phyloP scores from a whole-genome alignment of 2,113 vertebrate genomes.

The Heloderma charlesbogerti region DNA sequence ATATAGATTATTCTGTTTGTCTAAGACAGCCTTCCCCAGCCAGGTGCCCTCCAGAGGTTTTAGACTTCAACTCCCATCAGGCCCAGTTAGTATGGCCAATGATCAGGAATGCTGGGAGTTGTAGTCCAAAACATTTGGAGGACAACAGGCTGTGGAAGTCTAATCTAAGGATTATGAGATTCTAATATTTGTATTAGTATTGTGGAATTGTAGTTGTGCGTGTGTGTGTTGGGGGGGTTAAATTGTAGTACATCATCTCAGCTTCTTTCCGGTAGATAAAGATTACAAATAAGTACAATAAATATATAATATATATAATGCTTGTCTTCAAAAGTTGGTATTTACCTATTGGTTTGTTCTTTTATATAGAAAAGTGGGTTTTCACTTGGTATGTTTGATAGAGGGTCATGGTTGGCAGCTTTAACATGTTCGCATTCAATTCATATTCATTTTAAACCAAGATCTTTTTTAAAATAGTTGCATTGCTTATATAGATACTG shows the following conservation, averaged over 20 bases:
- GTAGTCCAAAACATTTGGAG: no score
- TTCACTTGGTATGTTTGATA: background rate
- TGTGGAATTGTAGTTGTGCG: no score
- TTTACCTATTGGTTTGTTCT: background rate
- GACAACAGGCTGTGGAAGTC: no score
- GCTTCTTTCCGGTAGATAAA: no score
- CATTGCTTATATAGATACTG: no score
- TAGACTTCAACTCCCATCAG: no score
- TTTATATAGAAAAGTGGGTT: background rate
- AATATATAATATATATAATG: background rate
- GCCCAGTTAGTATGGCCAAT: no score
- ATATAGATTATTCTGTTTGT: background rate
- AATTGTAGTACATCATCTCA: no score
- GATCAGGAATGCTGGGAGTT: no score
- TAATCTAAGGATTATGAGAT: background rate
- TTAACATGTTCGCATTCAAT: background rate
- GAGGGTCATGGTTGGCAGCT: background rate
- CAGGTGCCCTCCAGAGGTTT: no score
- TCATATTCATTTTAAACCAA: background rate
- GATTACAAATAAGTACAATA: background rate
- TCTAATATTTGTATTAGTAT: background rate
- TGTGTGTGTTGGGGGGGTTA: no score
- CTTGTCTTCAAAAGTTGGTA: background rate
- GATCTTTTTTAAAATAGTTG: background rate
- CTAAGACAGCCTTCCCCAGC: no score